Conservation (phyloP, 1,140 invertebrate species). For the Parasteatoda tepidariorum region DNA sequence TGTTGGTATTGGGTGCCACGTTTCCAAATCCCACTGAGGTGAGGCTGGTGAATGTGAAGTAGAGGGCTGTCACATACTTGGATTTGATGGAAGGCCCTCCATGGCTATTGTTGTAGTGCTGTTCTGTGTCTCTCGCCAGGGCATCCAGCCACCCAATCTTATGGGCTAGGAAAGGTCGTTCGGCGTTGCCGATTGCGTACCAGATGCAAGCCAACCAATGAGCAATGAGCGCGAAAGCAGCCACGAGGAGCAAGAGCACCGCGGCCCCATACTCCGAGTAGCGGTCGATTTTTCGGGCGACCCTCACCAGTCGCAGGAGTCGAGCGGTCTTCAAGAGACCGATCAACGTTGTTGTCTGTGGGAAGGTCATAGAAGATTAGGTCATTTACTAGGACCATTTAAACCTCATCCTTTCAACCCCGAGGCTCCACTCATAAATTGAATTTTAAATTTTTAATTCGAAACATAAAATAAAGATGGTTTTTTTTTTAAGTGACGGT, state of each 20-base stretch:
- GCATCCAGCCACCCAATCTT: slow-evolving; percentile 93
- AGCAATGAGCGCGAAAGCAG: slow-evolving; percentile 96
- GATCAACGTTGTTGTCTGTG: slow-evolving; percentile 96
- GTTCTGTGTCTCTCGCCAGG: slow-evolving; percentile 88
- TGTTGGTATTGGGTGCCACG: slow-evolving; percentile 95
- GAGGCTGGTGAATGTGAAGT: slow-evolving; percentile 97
- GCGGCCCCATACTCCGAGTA: slow-evolving; percentile 99
- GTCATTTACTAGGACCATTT: not conserved
- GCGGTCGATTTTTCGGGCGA: slow-evolving; percentile 97
- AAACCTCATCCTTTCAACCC: slow-evolving; percentile 4
- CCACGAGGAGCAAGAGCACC: slow-evolving; percentile 95
- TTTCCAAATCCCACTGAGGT: slow-evolving; percentile 99
- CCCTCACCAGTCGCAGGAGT: slow-evolving; percentile 91
- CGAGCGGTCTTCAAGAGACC: slow-evolving; percentile 96
- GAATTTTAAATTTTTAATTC: not conserved
- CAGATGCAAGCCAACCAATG: slow-evolving; percentile 99
- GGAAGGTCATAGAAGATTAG: slow-evolving; percentile 39
- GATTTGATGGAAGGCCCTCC: slow-evolving; percentile 82
- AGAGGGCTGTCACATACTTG: slow-evolving; percentile 81
- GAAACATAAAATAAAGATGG: too few relatives aligned
- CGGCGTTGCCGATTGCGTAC: slow-evolving; percentile 97
- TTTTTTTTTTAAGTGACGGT: too few relatives aligned
- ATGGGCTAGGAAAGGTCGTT: slow-evolving; percentile 79
- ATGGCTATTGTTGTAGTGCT: slow-evolving; percentile 83
- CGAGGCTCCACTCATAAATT: slow-evolving; percentile 15